Base-by-base conservation (phyloP, 1,140 invertebrate species). In the Pantala flavescens region DNA sequence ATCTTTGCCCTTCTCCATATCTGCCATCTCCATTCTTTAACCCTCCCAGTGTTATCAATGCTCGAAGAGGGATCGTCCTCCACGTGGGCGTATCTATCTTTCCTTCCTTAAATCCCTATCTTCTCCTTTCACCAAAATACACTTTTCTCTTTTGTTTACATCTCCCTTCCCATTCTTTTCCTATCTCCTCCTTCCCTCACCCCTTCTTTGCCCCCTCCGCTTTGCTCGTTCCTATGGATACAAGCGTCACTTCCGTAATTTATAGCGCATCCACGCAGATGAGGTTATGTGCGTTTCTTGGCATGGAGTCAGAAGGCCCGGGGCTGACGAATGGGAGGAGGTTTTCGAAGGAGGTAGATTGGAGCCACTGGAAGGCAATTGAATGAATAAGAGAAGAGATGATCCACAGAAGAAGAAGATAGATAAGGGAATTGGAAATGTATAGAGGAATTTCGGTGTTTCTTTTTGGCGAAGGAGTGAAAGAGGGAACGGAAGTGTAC, bases 181-280 rank as follows among this genome's bases (percentile, higher is more conserved):
- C 28, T 36, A 36, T 36, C 28, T 36, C n/a, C 2, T 63, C n/a
- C 12, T 21, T 63, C 49, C 12, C 2, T 21, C 49, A 63, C 49
- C n/a, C n/a, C n/a, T 63, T 19, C 12, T 63, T 12, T 14, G 12
- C 49, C 49, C 49, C 49, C 49, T 7, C 14, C 49, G 1, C 49
- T 36, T 12, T 21, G 12, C 49, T 12, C 49, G 49, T 63, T 63
- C 49, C 49, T 21, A 63, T 63, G 49, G 49, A 63, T 63, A 63
- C 49, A 63, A 3, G 49, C 49, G 49, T 63, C 49, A 63, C 49
- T 63, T 63, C 49, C 49, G 49, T 63, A 63, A 63, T 63, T 63
- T 63, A 63, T 63, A 16, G 49, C n/a, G 49, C 49, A 63, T 63
- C 49, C 49, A 63, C 49, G 49, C 49, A 63, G 49, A 63, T 63